phyloP scores from a whole-genome alignment of 2,797 vertebrate genomes.

The Leptatherina wallacei region DNA sequence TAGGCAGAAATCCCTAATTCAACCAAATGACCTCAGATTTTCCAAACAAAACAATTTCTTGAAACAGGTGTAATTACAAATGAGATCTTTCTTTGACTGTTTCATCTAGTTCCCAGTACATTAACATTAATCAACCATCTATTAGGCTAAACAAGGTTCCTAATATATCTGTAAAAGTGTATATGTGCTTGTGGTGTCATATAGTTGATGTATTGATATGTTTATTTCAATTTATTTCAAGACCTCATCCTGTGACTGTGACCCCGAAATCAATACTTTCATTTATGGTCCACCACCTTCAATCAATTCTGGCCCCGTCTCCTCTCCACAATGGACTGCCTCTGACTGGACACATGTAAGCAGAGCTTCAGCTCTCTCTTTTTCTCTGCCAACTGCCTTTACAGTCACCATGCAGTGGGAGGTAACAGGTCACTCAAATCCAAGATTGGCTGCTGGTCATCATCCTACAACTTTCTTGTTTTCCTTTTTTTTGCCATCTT shows the following conservation, averaged over 20 bases:
- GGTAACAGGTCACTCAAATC: conserved; percentile 68
- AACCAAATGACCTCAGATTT: conserved; percentile 31
- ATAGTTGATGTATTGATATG: conserved; percentile 84
- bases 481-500: conserved; percentile 22
- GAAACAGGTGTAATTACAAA: conserved; percentile 39
- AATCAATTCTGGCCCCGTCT: conserved; percentile 78
- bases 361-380: conserved; percentile 44
- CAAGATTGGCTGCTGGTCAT: conserved; percentile 63
- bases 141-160: conserved; percentile 76
- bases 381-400: conserved; percentile 34
- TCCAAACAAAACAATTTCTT: conserved; percentile 14
- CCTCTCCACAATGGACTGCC: conserved; percentile 67
- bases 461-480: conserved; percentile 43
- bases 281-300: conserved; percentile 84
- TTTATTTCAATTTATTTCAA: conserved; percentile 85
- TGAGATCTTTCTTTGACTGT: conserved; percentile 45
- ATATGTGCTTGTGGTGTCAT: conserved; percentile 71
- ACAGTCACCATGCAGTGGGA: conserved; percentile 60
- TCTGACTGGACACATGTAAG: conserved; percentile 75
- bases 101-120: conserved; percentile 49
- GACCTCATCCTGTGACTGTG: conserved; percentile 79
- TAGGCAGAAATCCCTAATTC: conserved; percentile 24
- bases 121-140: conserved; percentile 68
- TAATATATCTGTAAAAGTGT: conserved; percentile 72
- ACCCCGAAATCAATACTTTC: conserved; percentile 82